Evolutionary conservation across 2,888 invertebrate species (phyloP).

Genomic region (Incurvaria masculella): DNA sequence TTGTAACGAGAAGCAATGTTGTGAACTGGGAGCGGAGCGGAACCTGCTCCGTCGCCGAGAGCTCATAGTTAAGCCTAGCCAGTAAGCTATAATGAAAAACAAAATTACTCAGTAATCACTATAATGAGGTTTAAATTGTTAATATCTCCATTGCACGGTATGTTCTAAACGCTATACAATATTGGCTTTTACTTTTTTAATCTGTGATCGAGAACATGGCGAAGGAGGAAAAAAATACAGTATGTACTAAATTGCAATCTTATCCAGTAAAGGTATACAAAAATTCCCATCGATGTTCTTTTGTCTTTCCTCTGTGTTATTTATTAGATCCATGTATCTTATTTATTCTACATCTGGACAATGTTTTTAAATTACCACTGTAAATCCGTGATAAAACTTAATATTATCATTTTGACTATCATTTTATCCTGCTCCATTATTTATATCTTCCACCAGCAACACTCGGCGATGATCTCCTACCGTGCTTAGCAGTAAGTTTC

Average conservation of each 20-base stretch:
- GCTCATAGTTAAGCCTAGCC: constrained; percentile 52
- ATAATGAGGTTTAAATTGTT: constrained; percentile 52
- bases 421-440: not conserved
- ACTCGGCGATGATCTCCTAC: no score
- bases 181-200: constrained; percentile 43
- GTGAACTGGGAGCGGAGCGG: constrained; percentile 36
- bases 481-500: no score
- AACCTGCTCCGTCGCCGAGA: constrained; percentile 33
- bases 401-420: not conserved
- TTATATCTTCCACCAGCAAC: no score
- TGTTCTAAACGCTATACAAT: constrained; percentile 32
- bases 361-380: constrained; percentile 55
- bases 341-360: constrained; percentile 54
- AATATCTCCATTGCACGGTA: constrained; percentile 53
- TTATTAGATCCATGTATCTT: constrained; percentile 46
- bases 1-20: constrained; percentile 45
- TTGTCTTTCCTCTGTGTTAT: constrained; percentile 31
- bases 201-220: constrained; percentile 44
- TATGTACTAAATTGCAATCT: not conserved
- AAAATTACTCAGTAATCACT: constrained; percentile 55
- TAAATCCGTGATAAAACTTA: constrained; percentile 44
- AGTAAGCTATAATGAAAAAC: constrained; percentile 49
- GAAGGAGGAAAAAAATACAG: not conserved
- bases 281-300: not conserved
- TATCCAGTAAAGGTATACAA: not conserved